phyloP scores from a whole-genome alignment of 2,888 invertebrate species.

The Hetaerina titia region DNA sequence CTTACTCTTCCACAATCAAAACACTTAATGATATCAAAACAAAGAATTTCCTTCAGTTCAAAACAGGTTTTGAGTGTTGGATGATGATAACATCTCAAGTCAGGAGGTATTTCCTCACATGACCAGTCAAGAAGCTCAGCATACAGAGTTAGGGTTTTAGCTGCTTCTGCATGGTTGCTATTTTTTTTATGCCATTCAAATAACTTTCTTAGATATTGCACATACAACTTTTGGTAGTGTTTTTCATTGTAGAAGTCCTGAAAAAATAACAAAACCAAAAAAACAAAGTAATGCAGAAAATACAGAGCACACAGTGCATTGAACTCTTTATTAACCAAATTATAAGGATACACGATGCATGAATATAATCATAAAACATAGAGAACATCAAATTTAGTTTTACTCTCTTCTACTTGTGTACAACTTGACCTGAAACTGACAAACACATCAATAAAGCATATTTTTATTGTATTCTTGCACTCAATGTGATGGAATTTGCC shows the following conservation, averaged over 20 bases:
- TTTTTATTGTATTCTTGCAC: too few species aligned
- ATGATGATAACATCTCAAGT: constrained; percentile 84
- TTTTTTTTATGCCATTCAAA: constrained; percentile 93
- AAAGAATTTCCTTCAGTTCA: constrained; percentile 91
- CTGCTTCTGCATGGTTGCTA: constrained; percentile 97
- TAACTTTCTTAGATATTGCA: constrained; percentile 94
- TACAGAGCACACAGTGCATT: neutral
- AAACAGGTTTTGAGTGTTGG: constrained; percentile 87
- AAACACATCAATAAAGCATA: too few species aligned
- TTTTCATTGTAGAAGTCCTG: constrained; percentile 95
- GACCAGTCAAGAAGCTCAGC: constrained; percentile 91
- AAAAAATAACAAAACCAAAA: constrained; percentile 71
- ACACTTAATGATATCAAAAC: constrained; percentile 87
- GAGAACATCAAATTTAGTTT: too few species aligned
- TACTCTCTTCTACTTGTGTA: too few species aligned
- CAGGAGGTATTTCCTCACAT: constrained; percentile 86
- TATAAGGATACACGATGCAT: neutral
- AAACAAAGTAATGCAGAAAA: neutral
- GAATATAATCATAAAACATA: too few species aligned
- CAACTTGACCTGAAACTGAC: too few species aligned
- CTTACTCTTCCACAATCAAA: constrained; percentile 87
- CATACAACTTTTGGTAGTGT: constrained; percentile 95
- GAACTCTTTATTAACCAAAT: neutral
- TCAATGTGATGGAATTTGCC: too few species aligned
- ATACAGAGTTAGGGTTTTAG: constrained; percentile 90